Base-by-base conservation (phyloP, 1,140 invertebrate species). In the Pogonognathellus flavescens region DNA sequence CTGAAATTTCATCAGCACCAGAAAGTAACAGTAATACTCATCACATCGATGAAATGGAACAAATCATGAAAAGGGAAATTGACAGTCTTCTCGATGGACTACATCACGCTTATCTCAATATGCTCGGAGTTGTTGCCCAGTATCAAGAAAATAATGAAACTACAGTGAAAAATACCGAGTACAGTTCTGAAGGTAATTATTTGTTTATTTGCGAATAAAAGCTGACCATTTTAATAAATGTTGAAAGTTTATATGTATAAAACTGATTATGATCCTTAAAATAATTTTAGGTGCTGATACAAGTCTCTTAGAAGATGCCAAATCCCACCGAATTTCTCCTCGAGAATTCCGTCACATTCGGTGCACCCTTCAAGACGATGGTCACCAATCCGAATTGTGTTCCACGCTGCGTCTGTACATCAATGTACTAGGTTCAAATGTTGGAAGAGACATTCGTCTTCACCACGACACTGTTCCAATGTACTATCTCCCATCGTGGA, bases 391-490 rank as follows among this genome's bases (percentile, higher is more conserved):
- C 16, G 89, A 89, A 49, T 70, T 89, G 52, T 89, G 89, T 72
- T 87, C 66, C 13, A 86, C 85, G 3, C 87, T 89, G 11, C 81
- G 88, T 16, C 1, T 41, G 10, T 89, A 88, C 80, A 85, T 89
- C 11, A 85, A 81, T 52, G 84, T 57, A 7, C 72, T 89, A 50
- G 72, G 84, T 13, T 18, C 83, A 22, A 89, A 89, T 57, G 80
- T 86, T 18, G 89, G 89, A 11, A 76, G 86, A 59, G 89, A 89
- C 18, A 87, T 90, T 81, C 83, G 85, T 25, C 80, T 89, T 13
- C 87, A 87, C 82, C 88, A 89, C 70, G 89, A 89, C 55, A 88
- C 89, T 53, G 88, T 89, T 18, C 89, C 89, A 16, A 85, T 89
- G 84, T 90, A 89, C 82, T 90, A 90, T 80, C 82, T 90, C 14